phyloP scores from a whole-genome alignment of 2,113 vertebrate genomes.

The Xiphophorus hellerii region DNA sequence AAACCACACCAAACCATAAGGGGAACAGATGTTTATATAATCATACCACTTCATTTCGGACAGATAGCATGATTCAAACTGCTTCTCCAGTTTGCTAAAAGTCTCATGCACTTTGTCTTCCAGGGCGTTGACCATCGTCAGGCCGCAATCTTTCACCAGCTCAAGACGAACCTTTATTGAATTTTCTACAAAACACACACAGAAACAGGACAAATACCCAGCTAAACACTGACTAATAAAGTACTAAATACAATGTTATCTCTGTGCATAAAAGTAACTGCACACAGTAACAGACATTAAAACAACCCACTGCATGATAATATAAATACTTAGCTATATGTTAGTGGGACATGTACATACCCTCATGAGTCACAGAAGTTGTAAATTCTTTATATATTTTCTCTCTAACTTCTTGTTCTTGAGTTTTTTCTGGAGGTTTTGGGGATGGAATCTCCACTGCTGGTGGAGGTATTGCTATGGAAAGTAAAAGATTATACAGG shows the following conservation, averaged over 20 bases:
- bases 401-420: conserved; percentile 63
- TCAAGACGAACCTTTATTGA: conserved; percentile 80
- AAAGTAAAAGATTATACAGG: not conserved
- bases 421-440: conserved; percentile 61
- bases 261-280: not conserved
- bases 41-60: conserved; percentile 87
- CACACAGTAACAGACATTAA: not conserved
- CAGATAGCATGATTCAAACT: conserved; percentile 81
- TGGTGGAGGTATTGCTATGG: not conserved
- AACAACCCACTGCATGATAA: not conserved
- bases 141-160: conserved; percentile 83
- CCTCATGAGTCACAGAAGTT: conserved; percentile 83
- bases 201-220: conserved; percentile 9
- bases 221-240: not conserved
- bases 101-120: conserved; percentile 74
- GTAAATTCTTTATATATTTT: conserved; percentile 84
- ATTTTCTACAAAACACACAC: conserved; percentile 71
- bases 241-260: not conserved
- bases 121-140: conserved; percentile 77
- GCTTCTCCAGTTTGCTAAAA: conserved; percentile 83
- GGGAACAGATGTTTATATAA: not conserved
- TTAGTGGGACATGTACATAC: conserved; percentile 71
- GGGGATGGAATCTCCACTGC: too few species aligned
- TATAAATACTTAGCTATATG: not conserved
- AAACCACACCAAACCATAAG: not conserved